These are phyloP conservation scores for Tipula unca DNA, from an alignment of 2,888 invertebrate genomes.

Conservation along the genomic window DNA sequence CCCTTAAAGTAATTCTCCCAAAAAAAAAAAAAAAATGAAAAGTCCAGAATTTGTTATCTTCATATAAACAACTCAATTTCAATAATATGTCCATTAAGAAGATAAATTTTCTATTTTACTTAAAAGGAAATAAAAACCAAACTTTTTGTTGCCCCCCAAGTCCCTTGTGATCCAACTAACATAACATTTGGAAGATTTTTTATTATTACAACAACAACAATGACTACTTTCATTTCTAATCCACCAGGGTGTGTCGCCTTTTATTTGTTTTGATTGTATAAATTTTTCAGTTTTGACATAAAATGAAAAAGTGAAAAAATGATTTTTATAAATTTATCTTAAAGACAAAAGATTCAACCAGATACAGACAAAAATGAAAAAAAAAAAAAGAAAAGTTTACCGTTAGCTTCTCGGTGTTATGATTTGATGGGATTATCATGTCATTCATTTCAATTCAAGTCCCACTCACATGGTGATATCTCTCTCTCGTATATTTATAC, in stretches of 20 bases:
- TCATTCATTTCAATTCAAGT: background rate
- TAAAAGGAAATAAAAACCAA: slow-evolving; percentile 2
- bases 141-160: background rate
- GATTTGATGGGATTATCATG: background rate
- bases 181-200: background rate
- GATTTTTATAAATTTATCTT: background rate
- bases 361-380: background rate
- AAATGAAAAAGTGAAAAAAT: background rate
- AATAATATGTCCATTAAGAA: background rate
- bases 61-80: slow-evolving; percentile 8
- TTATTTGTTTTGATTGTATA: background rate
- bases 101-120: background rate
- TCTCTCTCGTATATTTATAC: background rate
- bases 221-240: background rate
- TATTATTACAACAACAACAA: background rate
- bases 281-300: background rate
- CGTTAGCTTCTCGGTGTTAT: slow-evolving; percentile 8
- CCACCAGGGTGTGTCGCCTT: background rate
- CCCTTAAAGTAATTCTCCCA: background rate
- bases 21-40: background rate
- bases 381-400: background rate
- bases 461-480: background rate
- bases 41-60: background rate
- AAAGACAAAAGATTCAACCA: background rate
- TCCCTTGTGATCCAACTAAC: background rate